Conservation (phyloP, 1,140 invertebrate genomes). For the Uloborus diversus region DNA sequence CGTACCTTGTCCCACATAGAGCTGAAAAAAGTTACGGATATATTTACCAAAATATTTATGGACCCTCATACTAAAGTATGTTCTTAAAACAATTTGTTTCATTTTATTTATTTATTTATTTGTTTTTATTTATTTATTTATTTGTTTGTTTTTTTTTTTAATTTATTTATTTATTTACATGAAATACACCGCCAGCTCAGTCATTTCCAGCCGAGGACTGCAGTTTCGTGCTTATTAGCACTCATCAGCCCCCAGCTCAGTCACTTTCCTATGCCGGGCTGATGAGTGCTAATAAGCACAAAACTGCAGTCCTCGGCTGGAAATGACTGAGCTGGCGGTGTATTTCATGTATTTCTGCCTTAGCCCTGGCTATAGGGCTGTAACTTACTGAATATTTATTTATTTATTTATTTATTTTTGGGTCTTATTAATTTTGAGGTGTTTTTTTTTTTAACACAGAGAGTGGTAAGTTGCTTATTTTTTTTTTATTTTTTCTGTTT, state of each 20-base stretch:
- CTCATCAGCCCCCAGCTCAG: no score
- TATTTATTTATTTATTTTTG: background rate
- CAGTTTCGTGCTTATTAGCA: no score
- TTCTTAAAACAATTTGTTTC: background rate
- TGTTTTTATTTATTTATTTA: background rate
- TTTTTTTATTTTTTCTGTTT: background rate
- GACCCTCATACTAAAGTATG: slow-evolving; percentile 91
- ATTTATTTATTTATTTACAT: background rate
- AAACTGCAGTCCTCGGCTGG: no score
- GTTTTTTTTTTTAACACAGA: slow-evolving; percentile 19
- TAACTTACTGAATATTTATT: no score
- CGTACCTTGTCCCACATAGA: slow-evolving; percentile 76
- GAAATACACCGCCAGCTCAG: no score
- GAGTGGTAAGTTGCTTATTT: slow-evolving; percentile 2
- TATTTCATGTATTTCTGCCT: no score
- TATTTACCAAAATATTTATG: slow-evolving; percentile 96
- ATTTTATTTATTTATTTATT: background rate
- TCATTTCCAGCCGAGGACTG: no score
- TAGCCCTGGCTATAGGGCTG: no score
- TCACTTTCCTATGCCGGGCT: no score
- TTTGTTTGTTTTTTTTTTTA: background rate
- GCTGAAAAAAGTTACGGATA: slow-evolving; percentile 83
- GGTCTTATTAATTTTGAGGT: background rate
- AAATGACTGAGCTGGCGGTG: no score
- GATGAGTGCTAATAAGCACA: no score